Conservation (phyloP, 2,113 vertebrate genomes). For the Centropristis striata region DNA sequence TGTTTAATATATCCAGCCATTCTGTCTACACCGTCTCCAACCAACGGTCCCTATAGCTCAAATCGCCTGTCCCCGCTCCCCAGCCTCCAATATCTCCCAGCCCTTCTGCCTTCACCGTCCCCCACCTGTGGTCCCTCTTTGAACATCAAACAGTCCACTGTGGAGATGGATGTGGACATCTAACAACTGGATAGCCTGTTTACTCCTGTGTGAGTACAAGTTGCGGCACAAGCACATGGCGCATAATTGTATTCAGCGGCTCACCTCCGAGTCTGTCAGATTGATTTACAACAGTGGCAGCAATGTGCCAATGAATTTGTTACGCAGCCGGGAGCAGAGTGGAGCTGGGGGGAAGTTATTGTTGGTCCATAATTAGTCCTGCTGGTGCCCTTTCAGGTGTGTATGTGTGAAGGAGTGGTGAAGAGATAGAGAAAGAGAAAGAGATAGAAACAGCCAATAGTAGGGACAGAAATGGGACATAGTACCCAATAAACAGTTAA, state of each 20-base stretch:
- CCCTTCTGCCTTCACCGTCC: slow-evolving; percentile 35
- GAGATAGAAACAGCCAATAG: slow-evolving; percentile 16
- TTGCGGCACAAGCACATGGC: slow-evolving; percentile 42
- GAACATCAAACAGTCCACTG: slow-evolving; percentile 66
- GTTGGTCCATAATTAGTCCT: slow-evolving; percentile 76
- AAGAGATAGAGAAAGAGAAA: background rate
- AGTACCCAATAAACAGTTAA: slow-evolving; percentile 6
- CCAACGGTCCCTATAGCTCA: slow-evolving; percentile 14
- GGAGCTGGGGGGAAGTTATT: slow-evolving; percentile 46
- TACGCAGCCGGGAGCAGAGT: slow-evolving; percentile 35
- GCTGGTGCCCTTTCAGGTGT: slow-evolving; percentile 57
- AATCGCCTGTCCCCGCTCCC: slow-evolving; percentile 44
- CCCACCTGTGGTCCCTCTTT: slow-evolving; percentile 45
- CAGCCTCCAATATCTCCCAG: slow-evolving; percentile 42
- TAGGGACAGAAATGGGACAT: background rate
- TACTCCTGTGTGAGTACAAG: slow-evolving; percentile 50
- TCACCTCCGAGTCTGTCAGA: slow-evolving; percentile 47
- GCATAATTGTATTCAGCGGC: slow-evolving; percentile 68
- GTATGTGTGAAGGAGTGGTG: slow-evolving; percentile 12
- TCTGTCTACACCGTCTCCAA: slow-evolving; percentile 7
- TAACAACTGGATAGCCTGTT: slow-evolving; percentile 67
- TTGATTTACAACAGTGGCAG: slow-evolving; percentile 73
- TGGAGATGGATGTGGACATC: slow-evolving; percentile 71
- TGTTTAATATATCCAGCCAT: slow-evolving; percentile 55
- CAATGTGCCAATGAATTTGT: slow-evolving; percentile 66